These are phyloP conservation scores for Polymixis lichenea DNA, from an alignment of 2,888 invertebrate species.

Conservation along the genomic window DNA sequence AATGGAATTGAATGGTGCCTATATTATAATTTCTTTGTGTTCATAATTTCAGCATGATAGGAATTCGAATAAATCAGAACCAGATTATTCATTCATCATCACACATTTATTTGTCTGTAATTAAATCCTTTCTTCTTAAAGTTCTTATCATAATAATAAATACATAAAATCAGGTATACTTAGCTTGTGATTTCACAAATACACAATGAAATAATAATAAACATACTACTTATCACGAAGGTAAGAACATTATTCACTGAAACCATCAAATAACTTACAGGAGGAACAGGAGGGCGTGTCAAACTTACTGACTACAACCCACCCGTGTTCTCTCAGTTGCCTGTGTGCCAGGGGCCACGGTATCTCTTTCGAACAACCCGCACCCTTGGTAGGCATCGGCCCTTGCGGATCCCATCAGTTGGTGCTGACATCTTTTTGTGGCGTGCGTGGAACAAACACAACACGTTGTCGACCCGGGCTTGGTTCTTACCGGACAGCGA, in stretches of 20 bases:
- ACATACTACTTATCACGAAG: neutral
- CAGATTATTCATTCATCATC: neutral
- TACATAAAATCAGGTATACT: neutral
- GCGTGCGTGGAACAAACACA: too few relatives aligned
- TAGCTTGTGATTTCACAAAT: conserved; percentile 11
- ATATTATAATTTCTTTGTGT: neutral
- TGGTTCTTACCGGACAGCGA: too few relatives aligned
- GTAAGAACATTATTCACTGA: neutral
- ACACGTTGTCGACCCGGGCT: too few relatives aligned
- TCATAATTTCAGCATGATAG: neutral
- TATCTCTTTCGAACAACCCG: too few relatives aligned
- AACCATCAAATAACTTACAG: too few relatives aligned
- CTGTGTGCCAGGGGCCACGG: too few relatives aligned
- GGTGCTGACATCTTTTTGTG: too few relatives aligned
- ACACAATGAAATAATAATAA: neutral
- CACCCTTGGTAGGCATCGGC: too few relatives aligned
- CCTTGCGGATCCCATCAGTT: too few relatives aligned
- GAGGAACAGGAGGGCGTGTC: too few relatives aligned
- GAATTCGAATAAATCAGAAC: neutral
- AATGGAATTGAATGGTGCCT: neutral
- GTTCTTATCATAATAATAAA: neutral
- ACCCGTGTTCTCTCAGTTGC: too few relatives aligned
- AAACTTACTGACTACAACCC: too few relatives aligned
- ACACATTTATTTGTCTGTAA: conserved; percentile 8
- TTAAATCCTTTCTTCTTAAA: conserved; percentile 9